Evolutionary conservation across 1,140 invertebrate species (phyloP).

Genomic region (Atopsyche davidsoni): DNA sequence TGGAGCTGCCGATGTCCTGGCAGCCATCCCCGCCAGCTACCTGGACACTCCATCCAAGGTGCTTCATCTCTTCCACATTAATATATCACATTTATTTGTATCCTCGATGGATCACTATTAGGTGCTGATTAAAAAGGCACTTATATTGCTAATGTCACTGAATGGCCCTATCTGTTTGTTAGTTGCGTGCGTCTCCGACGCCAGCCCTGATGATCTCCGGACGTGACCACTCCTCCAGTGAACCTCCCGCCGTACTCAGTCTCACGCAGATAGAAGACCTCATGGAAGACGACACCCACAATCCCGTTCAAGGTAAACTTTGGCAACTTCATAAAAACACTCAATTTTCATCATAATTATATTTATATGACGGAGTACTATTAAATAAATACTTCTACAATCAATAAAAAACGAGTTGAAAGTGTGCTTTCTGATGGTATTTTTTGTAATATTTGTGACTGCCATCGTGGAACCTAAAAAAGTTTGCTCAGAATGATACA

Average conservation of each 20-base stretch:
- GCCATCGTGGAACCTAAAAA: too few species aligned
- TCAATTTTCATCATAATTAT: neutral
- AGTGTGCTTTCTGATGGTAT: too few species aligned
- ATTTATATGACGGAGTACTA: neutral
- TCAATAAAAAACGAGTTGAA: too few species aligned
- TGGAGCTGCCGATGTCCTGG: slow-evolving; percentile 20
- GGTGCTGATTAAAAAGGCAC: neutral
- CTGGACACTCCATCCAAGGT: slow-evolving; percentile 24
- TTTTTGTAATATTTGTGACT: too few species aligned
- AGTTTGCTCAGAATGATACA: too few species aligned
- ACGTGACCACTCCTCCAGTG: slow-evolving; percentile 33
- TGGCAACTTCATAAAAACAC: neutral
- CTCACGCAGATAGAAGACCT: slow-evolving; percentile 70
- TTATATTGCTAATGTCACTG: neutral
- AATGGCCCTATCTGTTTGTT: neutral
- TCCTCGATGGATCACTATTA: too few species aligned
- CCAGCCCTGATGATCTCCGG: slow-evolving; percentile 36
- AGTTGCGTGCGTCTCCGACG: slow-evolving; percentile 42
- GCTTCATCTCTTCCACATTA: too few species aligned
- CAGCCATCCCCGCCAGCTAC: slow-evolving; percentile 26
- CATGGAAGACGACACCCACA: slow-evolving; percentile 73
- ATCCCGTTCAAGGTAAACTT: slow-evolving; percentile 41
- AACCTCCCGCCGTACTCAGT: slow-evolving; percentile 46
- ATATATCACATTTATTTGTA: too few species aligned
- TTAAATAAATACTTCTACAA: too few species aligned